Conservation (phyloP, 2,113 vertebrate genomes). For the Galeopterus variegatus region DNA sequence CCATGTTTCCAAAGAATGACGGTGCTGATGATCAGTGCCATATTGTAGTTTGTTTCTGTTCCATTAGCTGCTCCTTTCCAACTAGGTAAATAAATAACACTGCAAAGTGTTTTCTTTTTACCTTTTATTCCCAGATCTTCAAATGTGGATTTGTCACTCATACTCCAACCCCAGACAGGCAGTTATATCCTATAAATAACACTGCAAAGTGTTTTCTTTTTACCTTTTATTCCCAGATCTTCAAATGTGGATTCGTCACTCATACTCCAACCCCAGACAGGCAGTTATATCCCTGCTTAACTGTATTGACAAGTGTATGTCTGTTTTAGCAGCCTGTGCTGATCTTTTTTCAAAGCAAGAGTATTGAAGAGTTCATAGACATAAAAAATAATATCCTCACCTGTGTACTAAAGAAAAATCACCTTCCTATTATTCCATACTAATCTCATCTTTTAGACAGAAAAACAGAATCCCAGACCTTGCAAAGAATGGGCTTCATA, state of each 20-base stretch:
- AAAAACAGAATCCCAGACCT: not conserved
- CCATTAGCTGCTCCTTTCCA: constrained; percentile 4
- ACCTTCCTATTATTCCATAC: not conserved
- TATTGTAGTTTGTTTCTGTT: not conserved
- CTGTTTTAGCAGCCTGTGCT: constrained; percentile 22
- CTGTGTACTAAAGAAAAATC: constrained; percentile 50
- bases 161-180: not conserved
- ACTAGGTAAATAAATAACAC: not conserved
- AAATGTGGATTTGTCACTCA: not conserved
- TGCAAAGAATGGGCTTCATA: not conserved
- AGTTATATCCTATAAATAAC: not conserved
- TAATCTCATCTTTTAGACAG: not conserved
- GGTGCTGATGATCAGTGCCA: not conserved
- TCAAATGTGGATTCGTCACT: not conserved
- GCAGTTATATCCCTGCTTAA: not conserved
- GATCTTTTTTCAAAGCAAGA: constrained; percentile 15
- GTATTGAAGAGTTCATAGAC: not conserved
- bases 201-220: not conserved
- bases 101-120: not conserved
- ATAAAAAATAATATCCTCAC: not conserved
- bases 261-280: not conserved
- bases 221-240: constrained; percentile 2
- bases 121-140: constrained; percentile 12
- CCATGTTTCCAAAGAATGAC: not conserved
- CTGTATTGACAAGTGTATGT: not conserved